Percentiles rank a stretch among this genome's conserved stretches.
Conservation (phyloP, 2,888 invertebrate genomes). For the Erebia palarica region DNA sequence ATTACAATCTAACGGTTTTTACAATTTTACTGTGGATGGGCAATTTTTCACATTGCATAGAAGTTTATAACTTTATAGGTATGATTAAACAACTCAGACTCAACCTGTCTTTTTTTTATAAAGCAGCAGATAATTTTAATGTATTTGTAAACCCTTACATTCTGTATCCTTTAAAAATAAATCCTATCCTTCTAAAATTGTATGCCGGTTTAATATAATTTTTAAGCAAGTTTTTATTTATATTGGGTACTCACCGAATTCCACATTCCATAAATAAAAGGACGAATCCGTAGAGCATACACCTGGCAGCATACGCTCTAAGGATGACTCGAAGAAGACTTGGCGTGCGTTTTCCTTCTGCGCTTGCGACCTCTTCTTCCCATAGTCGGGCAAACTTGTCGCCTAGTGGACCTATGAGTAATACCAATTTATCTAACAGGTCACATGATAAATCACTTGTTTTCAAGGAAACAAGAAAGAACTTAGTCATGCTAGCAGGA, state of each 20-base stretch:
- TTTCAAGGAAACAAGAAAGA: background rate
- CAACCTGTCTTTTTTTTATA: no score
- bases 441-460: background rate
- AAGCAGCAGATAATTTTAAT: no score
- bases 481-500: background rate
- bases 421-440: no score
- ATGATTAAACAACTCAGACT: no score
- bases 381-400: constrained; percentile 78
- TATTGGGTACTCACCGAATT: constrained; percentile 74
- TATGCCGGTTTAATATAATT: background rate
- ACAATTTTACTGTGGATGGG: no score
- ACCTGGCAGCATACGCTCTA: constrained; percentile 83
- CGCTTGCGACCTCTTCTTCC: constrained; percentile 74
- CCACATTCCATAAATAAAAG: constrained; percentile 84
- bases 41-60: no score
- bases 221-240: background rate
- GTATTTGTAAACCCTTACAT: no score
- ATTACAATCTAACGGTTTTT: no score
- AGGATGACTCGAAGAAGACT: constrained; percentile 80
- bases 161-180: no score
- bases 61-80: no score
- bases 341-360: constrained; percentile 75
- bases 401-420: constrained; percentile 59
- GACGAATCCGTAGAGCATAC: constrained; percentile 82
- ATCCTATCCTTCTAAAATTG: no score